phyloP scores from a whole-genome alignment of 2,888 invertebrate genomes.

The Capitulum mitella region DNA sequence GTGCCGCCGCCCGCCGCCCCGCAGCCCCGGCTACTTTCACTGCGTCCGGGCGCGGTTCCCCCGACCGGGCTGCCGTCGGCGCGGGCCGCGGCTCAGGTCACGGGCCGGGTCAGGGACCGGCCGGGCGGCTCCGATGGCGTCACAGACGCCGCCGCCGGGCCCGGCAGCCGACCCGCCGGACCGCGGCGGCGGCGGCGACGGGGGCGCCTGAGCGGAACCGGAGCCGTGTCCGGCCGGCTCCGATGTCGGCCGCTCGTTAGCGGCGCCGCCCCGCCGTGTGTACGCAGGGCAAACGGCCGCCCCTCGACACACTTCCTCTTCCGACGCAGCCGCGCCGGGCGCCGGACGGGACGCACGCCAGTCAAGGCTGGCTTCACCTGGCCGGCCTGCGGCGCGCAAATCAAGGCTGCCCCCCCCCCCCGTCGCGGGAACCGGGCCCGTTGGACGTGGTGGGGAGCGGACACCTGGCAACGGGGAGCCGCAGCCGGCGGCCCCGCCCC shows the following conservation, averaged over 20 bases:
- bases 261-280: neutral
- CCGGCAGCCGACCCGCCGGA: neutral
- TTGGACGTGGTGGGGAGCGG: neutral
- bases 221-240: neutral
- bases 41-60: too few relatives aligned
- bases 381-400: neutral
- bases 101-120: too few relatives aligned
- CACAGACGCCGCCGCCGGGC: neutral
- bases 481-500: too few relatives aligned
- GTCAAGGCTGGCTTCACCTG: constrained; percentile 2
- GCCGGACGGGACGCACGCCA: neutral
- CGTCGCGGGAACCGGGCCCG: neutral
- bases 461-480: too few relatives aligned
- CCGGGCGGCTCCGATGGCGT: neutral
- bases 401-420: constrained; percentile 7
- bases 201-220: too few relatives aligned
- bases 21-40: too few relatives aligned
- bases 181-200: neutral
- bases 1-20: too few relatives aligned
- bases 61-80: too few relatives aligned
- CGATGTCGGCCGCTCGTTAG: neutral
- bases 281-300: neutral
- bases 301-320: constrained; percentile 2
- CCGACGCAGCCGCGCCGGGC: neutral
- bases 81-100: too few relatives aligned